Percentiles rank a stretch among this genome's conserved stretches.
Evolutionary conservation across 1,140 invertebrate species (phyloP).

Genomic region (Macrocentrus cingulum): DNA sequence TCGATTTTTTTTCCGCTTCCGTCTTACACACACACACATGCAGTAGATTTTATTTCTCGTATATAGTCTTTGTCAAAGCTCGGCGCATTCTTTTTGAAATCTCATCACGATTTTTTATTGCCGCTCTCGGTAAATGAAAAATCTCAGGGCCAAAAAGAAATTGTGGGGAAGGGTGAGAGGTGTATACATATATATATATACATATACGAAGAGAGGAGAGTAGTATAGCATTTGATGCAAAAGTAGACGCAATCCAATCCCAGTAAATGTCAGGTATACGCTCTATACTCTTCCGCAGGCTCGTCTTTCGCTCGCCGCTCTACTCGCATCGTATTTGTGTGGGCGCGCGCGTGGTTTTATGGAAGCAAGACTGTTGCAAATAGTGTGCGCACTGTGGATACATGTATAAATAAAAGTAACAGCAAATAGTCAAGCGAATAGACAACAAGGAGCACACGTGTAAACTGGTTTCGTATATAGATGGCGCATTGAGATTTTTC

Average conservation of each 20-base stretch:
- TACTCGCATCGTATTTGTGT: background rate
- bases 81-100: background rate
- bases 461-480: no score
- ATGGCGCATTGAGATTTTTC: no score
- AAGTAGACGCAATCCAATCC: slow-evolving; percentile 21
- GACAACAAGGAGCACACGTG: no score
- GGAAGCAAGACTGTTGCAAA: background rate
- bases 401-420: no score
- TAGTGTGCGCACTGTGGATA: no score
- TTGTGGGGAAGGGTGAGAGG: background rate
- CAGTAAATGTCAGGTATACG: slow-evolving; percentile 19
- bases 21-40: background rate
- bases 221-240: slow-evolving; percentile 7
- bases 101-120: slow-evolving; percentile 1
- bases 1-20: slow-evolving; percentile 3
- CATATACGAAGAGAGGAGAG: no score
- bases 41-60: background rate
- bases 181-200: background rate
- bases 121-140: background rate
- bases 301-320: background rate
- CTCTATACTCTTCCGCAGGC: slow-evolving; percentile 5
- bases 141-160: background rate
- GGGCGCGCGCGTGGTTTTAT: background rate
- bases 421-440: no score
- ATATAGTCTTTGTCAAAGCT: background rate